Percentiles rank a stretch among this genome's conserved stretches.
Evolutionary conservation across 1,140 invertebrate species (phyloP).

Genomic region (Caerostris extrusa): DNA sequence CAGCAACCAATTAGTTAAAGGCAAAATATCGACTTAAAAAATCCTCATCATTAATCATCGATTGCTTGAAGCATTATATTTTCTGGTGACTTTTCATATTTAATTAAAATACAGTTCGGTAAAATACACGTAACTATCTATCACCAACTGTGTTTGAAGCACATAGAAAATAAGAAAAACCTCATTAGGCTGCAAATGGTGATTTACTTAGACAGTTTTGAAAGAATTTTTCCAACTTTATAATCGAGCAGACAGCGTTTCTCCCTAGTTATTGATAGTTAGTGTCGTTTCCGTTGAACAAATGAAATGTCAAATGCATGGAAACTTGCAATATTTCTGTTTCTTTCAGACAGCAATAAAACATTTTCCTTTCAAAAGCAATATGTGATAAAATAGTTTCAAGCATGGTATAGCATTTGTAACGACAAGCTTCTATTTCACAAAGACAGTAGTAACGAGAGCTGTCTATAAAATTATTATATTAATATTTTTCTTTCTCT

Average conservation of each 20-base stretch:
- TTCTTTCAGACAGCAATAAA: not conserved
- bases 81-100: slow-evolving; percentile 23
- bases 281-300: not conserved
- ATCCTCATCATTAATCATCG: not conserved
- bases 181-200: not conserved
- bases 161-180: not conserved
- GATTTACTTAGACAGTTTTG: not conserved
- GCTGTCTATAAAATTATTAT: not conserved
- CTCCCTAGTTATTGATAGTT: not conserved
- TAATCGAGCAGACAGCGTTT: not conserved
- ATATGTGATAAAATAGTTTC: not conserved
- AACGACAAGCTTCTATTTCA: not conserved
- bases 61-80: not conserved
- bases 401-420: not conserved
- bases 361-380: not conserved
- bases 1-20: slow-evolving; percentile 14
- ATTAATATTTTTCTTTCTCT: too few species aligned
- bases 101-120: not conserved
- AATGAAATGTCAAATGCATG: not conserved
- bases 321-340: not conserved
- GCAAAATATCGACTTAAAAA: not conserved
- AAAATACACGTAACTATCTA: not conserved
- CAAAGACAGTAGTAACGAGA: not conserved
- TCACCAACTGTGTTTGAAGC: not conserved
- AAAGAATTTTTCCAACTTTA: not conserved